Conservation (phyloP, 2,113 vertebrate genomes). For the Alaudala cheleensis region DNA sequence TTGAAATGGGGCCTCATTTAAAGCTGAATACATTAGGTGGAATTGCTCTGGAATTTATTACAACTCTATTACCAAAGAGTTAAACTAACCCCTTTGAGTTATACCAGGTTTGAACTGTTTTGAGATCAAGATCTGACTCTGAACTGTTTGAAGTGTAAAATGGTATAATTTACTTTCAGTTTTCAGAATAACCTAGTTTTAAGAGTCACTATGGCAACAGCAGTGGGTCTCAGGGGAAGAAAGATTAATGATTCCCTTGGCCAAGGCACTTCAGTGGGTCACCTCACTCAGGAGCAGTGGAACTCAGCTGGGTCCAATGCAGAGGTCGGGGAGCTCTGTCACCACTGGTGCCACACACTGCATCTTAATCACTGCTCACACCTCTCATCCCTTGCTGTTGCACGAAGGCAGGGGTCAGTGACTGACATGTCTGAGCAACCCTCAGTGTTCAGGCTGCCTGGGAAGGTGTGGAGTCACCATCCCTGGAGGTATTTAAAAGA, state of each 20-base stretch:
- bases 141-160: neutral
- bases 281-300: neutral
- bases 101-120: neutral
- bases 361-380: neutral
- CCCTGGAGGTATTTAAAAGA: neutral
- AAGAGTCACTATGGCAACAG: neutral
- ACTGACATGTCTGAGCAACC: neutral
- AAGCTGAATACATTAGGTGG: neutral
- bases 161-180: neutral
- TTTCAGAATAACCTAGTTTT: neutral
- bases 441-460: neutral
- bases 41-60: slow-evolving; percentile 35
- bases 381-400: neutral
- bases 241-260: neutral
- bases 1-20: slow-evolving; percentile 13
- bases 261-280: neutral
- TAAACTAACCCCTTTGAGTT: neutral
- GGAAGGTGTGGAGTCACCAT: neutral
- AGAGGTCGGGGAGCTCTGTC: fast-evolving
- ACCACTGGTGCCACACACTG: fast-evolving
- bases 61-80: neutral
- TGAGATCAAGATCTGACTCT: neutral
- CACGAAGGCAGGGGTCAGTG: neutral
- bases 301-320: neutral
- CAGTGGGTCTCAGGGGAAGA: neutral